Conservation (phyloP, 2,113 vertebrate species). For the Carettochelys insculpta region DNA sequence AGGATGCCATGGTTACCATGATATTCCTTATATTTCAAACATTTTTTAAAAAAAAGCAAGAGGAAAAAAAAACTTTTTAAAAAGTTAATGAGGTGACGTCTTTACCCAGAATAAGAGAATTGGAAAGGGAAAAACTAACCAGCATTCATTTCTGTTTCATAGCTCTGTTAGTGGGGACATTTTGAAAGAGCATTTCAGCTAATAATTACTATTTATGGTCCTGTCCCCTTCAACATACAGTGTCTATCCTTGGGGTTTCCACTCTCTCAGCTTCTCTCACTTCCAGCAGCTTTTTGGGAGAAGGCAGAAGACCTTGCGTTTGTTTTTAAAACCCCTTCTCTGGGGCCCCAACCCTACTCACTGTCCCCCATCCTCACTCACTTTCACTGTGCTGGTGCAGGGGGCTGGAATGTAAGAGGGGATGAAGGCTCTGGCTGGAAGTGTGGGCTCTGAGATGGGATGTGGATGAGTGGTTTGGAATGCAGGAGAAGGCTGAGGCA, state of each 20-base stretch:
- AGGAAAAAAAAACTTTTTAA: constrained; percentile 10
- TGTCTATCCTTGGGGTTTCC: constrained; percentile 44
- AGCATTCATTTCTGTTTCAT: constrained; percentile 20
- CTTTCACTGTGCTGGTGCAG: too few species aligned
- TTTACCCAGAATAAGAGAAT: constrained; percentile 32
- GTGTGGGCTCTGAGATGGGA: too few species aligned
- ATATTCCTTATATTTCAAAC: constrained; percentile 69
- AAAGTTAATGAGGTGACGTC: constrained; percentile 36
- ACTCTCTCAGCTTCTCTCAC: constrained; percentile 38
- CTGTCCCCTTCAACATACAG: constrained; percentile 55
- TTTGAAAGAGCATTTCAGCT: constrained; percentile 39
- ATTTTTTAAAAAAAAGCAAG: constrained; percentile 48
- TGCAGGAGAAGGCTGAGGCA: too few species aligned
- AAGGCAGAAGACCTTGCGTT: background rate
- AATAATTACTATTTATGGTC: constrained; percentile 39
- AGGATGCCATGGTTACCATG: constrained; percentile 73
- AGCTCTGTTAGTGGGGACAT: constrained; percentile 20
- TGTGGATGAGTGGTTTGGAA: too few species aligned
- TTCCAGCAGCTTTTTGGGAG: constrained; percentile 41
- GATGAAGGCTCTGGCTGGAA: too few species aligned
- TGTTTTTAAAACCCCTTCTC: background rate
- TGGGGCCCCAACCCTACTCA: too few species aligned
- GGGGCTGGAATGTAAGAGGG: too few species aligned
- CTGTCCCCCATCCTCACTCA: too few species aligned
- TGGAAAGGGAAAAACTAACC: background rate